A percentile compares a stretch with the other conserved stretches of the same genome.
phyloP scores from a whole-genome alignment of 2,797 vertebrate genomes.

The Pangasius sanitwongsei region DNA sequence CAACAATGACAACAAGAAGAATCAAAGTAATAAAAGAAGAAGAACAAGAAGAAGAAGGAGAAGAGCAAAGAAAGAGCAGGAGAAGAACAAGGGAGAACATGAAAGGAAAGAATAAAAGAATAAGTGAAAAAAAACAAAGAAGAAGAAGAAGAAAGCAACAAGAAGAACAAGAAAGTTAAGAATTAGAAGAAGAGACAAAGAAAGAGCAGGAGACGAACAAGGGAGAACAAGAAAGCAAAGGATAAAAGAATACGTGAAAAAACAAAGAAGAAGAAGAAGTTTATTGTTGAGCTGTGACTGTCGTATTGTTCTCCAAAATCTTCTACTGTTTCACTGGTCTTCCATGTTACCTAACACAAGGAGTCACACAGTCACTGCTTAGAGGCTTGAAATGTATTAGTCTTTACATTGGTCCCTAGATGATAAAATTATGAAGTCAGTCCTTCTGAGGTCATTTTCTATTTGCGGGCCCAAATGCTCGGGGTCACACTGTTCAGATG shows the following conservation, averaged over 20 bases:
- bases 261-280: neutral
- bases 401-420: neutral
- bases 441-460: constrained; percentile 19
- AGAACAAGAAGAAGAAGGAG: neutral
- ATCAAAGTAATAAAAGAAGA: too few species aligned
- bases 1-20: neutral
- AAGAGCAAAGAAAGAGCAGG: neutral
- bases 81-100: neutral
- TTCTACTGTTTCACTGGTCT: neutral
- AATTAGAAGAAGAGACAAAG: neutral
- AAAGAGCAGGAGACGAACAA: neutral
- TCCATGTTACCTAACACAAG: neutral
- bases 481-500: neutral
- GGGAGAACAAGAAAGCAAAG: neutral
- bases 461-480: neutral
- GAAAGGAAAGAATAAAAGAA: neutral
- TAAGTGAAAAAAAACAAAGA: neutral
- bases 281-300: neutral
- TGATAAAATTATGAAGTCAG: constrained; percentile 3
- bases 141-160: neutral
- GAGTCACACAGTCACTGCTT: neutral
- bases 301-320: neutral
- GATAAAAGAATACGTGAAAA: neutral
- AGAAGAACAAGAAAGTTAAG: neutral
- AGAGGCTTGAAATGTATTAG: neutral